Percentiles rank a stretch among this genome's conserved stretches.
These are phyloP conservation scores for Gasterosteus nipponicus DNA, from an alignment of 2,113 vertebrate species.

Conservation along the genomic window DNA sequence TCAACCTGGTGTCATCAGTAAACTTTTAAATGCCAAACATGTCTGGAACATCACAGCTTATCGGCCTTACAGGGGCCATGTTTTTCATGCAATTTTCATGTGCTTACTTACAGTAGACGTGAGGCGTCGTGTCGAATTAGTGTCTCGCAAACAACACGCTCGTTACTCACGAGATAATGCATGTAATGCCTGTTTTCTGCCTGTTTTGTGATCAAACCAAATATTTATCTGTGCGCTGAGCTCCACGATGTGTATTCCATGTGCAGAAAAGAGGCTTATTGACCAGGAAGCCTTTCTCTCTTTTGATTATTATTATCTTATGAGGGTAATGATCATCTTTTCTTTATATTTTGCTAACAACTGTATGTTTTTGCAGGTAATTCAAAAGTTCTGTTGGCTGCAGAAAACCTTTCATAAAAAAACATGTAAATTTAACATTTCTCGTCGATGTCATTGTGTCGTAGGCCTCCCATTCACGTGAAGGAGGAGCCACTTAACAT, in stretches of 20 bases:
- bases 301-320: background rate
- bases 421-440: background rate
- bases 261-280: background rate
- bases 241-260: background rate
- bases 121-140: slow-evolving; percentile 77
- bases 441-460: slow-evolving; percentile 57
- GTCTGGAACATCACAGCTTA: slow-evolving; percentile 82
- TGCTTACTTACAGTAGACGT: slow-evolving; percentile 75
- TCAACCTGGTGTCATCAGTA: slow-evolving; percentile 91
- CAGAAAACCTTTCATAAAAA: slow-evolving; percentile 1
- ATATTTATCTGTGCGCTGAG: slow-evolving; percentile 47
- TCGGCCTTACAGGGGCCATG: slow-evolving; percentile 81
- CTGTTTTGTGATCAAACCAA: slow-evolving; percentile 33
- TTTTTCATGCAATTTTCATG: slow-evolving; percentile 78
- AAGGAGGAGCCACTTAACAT: slow-evolving; percentile 98
- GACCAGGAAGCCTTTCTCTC: background rate
- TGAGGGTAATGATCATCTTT: background rate
- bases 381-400: background rate
- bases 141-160: slow-evolving; percentile 74
- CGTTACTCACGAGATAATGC: slow-evolving; percentile 64
- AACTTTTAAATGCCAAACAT: slow-evolving; percentile 86
- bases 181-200: slow-evolving; percentile 37
- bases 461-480: slow-evolving; percentile 94
- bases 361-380: slow-evolving; percentile 12
- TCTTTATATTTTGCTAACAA: background rate